phyloP scores from a whole-genome alignment of 2,113 vertebrate species.

The Scomber scombrus region DNA sequence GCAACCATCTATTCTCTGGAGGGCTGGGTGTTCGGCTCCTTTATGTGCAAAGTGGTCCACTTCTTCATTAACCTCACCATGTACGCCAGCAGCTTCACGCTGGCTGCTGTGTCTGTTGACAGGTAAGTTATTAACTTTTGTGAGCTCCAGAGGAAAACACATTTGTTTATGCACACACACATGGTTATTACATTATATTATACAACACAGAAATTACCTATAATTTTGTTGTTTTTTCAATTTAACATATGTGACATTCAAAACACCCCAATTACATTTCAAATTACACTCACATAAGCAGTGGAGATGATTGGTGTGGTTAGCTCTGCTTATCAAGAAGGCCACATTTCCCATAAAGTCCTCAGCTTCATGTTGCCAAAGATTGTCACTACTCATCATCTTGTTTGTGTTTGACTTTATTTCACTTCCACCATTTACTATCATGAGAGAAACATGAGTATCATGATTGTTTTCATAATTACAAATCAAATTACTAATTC shows the following conservation, averaged over 20 bases:
- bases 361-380: no score
- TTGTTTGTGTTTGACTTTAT: no score
- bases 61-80: constrained; percentile 94
- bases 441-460: no score
- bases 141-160: not conserved
- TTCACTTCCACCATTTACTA: no score
- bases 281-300: not conserved
- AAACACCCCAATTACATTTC: not conserved
- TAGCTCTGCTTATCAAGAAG: no score
- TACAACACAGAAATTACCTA: not conserved
- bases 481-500: not conserved
- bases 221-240: no score
- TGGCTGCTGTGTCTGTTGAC: constrained; percentile 91
- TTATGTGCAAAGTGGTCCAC: constrained; percentile 92
- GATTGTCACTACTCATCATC: no score
- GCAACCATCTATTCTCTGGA: constrained; percentile 92
- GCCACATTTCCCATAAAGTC: no score
- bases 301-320: no score
- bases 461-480: no score
- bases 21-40: constrained; percentile 92
- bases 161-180: not conserved
- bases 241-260: not conserved
- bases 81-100: constrained; percentile 93
- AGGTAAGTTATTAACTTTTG: constrained; percentile 75
- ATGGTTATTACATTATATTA: not conserved